Percentiles rank a stretch among this genome's conserved stretches.
Conservation (phyloP, 2,797 vertebrate genomes). For the Periophthalmus magnuspinnatus region DNA sequence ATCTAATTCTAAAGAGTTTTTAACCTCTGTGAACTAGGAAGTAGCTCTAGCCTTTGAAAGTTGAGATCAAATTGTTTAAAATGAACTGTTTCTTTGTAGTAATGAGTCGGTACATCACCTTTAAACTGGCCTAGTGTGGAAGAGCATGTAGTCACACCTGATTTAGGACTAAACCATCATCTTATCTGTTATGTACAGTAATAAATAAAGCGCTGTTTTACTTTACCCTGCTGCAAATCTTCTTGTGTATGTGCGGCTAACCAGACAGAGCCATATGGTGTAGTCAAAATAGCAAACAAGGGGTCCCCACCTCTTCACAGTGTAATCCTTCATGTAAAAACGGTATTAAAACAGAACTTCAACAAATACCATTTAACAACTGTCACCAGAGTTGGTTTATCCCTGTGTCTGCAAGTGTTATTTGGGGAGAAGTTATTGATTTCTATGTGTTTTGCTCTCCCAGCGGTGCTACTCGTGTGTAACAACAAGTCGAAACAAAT, state of each 20-base stretch:
- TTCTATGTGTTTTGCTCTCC: conserved; percentile 52
- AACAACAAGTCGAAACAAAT: conserved; percentile 48
- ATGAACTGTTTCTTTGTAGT: no score
- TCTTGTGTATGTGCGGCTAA: conserved; percentile 32
- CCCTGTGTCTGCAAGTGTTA: conserved; percentile 52
- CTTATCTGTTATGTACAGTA: not conserved
- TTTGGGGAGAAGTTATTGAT: conserved; percentile 60
- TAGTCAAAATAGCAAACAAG: conserved; percentile 17
- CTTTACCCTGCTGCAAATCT: conserved; percentile 24
- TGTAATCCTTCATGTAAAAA: conserved; percentile 31
- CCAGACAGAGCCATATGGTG: conserved; percentile 56
- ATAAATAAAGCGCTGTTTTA: not conserved
- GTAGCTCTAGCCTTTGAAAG: no score
- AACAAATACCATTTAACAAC: conserved; percentile 42
- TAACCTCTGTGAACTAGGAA: no score
- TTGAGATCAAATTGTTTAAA: no score
- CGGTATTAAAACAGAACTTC: conserved; percentile 14
- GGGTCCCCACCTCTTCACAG: conserved; percentile 21
- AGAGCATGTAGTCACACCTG: not conserved
- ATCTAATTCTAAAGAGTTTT: no score
- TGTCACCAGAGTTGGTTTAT: conserved; percentile 43
- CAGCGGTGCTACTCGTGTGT: conserved; percentile 30
- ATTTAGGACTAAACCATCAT: not conserved
- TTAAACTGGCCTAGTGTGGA: not conserved
- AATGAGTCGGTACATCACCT: no score